These are phyloP conservation scores for Holcopasites calliopsidis DNA, from an alignment of 1,140 invertebrate species.

Conservation along the genomic window DNA sequence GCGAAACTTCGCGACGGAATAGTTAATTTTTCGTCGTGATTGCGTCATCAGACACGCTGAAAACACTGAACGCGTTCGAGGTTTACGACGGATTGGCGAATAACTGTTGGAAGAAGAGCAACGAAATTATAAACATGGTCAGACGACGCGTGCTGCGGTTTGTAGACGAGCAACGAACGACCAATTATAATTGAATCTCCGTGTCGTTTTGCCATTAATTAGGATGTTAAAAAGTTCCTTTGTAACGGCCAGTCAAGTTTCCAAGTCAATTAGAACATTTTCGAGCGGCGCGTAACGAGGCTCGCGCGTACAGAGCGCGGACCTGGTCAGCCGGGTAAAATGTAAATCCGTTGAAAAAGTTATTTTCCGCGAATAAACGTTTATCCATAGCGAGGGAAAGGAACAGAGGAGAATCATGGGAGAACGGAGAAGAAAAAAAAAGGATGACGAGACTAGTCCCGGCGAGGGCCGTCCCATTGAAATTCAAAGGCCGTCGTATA, in stretches of 20 bases:
- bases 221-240: constrained; percentile 17
- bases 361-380: constrained; percentile 43
- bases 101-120: neutral
- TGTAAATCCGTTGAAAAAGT: constrained; percentile 45
- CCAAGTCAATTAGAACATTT: constrained; percentile 34
- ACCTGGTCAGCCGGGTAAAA: neutral
- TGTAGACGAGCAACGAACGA: neutral
- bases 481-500: constrained; percentile 34
- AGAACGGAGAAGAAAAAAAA: neutral
- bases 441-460: neutral
- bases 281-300: neutral
- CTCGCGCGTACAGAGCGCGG: neutral
- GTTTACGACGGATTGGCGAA: no score
- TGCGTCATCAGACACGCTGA: neutral
- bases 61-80: neutral
- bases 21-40: constrained; percentile 42
- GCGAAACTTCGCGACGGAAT: constrained; percentile 10
- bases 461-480: constrained; percentile 5
- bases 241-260: neutral
- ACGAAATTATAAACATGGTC: neutral
- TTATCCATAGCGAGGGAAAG: neutral
- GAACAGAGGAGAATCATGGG: fast-evolving
- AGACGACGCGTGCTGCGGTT: neutral
- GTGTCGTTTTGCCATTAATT: constrained; percentile 32
- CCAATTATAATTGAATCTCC: constrained; percentile 26